Base-by-base conservation (phyloP, 2,113 vertebrate genomes). In the Poeciliopsis prolifica region DNA sequence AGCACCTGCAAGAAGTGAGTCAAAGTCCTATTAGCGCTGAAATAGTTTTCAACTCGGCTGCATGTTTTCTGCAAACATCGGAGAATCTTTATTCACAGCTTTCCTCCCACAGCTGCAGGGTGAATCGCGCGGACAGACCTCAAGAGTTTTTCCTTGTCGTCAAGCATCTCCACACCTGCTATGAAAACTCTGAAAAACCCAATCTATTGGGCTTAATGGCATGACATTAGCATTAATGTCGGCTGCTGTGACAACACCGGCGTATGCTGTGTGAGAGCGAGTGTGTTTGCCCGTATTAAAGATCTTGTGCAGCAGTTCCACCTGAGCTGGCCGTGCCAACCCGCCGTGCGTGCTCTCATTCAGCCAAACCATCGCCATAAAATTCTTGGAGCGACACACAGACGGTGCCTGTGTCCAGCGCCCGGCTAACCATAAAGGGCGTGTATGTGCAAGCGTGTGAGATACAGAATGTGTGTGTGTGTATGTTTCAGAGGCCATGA, bases 361-460 rank as follows among this genome's bases (percentile, higher is more conserved):
- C 87, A 84, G 80, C 86, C 89, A 92, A 92, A 90, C 87, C 88
- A 86, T 90, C 84, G 82, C 90, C 87, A 88, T 90, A 90, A 90
- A 85, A 86, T 84, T 89, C 83, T 87, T 86, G 88, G 86, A 92
- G 74, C 68, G 70, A 87, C 77, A 91, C 83, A 91, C 81, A 89
- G 90, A 90, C 83, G 44, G 81, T 87, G 51, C 90, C 86, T 91
- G 83, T 94, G 83, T 90, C 85, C 74, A 77, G 78, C 76, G 83
- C 84, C 51, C 72, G 72, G 69, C 84, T 77, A 65, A 88, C 81
- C 71, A 68, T 88, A 73, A 80, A 84, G 70, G 77, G 64, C 8
- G 77, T 81, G 83, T 86, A 29, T 80, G 72, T 67, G 67, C 64
- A 19, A 65, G 80, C 83, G 85, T 77, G 87, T 75, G 79, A 77